Evolutionary conservation across 2,888 invertebrate species (phyloP), one percentile per base, ranked within the genome.

Genomic region (Diaperis boleti): DNA sequence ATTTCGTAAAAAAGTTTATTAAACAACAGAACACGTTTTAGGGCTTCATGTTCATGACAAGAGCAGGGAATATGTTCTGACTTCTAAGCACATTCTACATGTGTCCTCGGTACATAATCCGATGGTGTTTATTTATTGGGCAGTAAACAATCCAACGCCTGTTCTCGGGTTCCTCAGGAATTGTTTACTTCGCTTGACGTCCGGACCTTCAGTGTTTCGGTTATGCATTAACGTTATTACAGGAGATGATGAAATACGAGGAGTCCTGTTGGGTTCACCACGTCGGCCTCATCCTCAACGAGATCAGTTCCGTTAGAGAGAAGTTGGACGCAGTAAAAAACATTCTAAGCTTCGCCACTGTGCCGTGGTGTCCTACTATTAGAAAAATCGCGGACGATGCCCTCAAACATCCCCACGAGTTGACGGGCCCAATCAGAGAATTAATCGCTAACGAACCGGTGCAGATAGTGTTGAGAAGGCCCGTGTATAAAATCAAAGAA

Each of bases 391-490:
- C 74, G 1, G 55, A 67, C 15, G 65, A 65, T 20, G 69, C 70
- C 4, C 62, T 75, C 14, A 64, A 73, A 42, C 72, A 74, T 59
- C 66, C 70, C 0, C 82, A 83, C 72, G 75, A 75, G 7, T 66
- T 82, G 26, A 78, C 79, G 3, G 64, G 70, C 13, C 70, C 78
- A 62, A 81, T 85, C 37, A 75, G 72, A 64, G 69, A 74, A 13
- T 77, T 82, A 61, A 71, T 79, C 31, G 79, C 79, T 49, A 74
- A 78, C 22, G 81, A 85, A 61, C 76, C 81, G 0, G 78, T 79
- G 41, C 81, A 82, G 68, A 69, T 82, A 11, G 77, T 85, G 37
- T 72, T 84, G 33, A 82, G 81, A 44, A 84, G 83, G 66, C 82
- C 82, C 59, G 79, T 80, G 15, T 82, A 82, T 62, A 77, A 78